These are phyloP conservation scores for Apistogramma diplotaenia DNA, from an alignment of 2,113 vertebrate genomes.

Conservation along the genomic window DNA sequence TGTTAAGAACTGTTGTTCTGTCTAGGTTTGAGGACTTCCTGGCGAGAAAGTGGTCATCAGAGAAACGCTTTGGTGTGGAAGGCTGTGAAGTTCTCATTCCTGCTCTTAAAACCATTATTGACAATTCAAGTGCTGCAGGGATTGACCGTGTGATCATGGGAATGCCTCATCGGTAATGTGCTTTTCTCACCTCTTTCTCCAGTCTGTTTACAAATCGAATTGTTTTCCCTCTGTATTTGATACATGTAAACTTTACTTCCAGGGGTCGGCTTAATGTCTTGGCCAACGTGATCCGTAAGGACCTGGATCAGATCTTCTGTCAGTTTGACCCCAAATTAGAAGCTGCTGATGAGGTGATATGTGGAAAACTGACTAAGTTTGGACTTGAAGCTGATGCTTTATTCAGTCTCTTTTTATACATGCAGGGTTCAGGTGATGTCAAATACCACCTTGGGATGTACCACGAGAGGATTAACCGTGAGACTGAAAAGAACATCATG, in stretches of 20 bases:
- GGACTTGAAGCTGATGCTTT: neutral
- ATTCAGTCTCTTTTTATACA: neutral
- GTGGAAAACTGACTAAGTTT: neutral
- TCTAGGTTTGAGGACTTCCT: conserved; percentile 91
- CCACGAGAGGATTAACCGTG: conserved; percentile 88
- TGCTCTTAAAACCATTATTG: conserved; percentile 90
- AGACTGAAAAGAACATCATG: conserved; percentile 87
- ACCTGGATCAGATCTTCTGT: conserved; percentile 93
- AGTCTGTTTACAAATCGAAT: neutral
- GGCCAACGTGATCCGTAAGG: conserved; percentile 91
- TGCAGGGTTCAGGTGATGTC: conserved; percentile 87
- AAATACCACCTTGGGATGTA: conserved; percentile 96
- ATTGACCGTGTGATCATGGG: conserved; percentile 92
- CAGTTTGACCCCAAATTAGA: conserved; percentile 93
- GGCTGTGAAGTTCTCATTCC: conserved; percentile 91
- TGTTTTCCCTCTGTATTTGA: neutral
- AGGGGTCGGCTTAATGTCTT: conserved; percentile 91
- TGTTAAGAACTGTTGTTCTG: neutral
- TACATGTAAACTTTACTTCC: neutral
- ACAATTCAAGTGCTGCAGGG: conserved; percentile 86
- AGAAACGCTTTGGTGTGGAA: conserved; percentile 93
- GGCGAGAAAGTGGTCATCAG: conserved; percentile 91
- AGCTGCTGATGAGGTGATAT: conserved; percentile 85
- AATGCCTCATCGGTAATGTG: conserved; percentile 90
- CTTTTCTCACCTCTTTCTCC: neutral